These are phyloP conservation scores for Dicentrarchus labrax DNA, from an alignment of 2,113 vertebrate species.

Conservation along the genomic window DNA sequence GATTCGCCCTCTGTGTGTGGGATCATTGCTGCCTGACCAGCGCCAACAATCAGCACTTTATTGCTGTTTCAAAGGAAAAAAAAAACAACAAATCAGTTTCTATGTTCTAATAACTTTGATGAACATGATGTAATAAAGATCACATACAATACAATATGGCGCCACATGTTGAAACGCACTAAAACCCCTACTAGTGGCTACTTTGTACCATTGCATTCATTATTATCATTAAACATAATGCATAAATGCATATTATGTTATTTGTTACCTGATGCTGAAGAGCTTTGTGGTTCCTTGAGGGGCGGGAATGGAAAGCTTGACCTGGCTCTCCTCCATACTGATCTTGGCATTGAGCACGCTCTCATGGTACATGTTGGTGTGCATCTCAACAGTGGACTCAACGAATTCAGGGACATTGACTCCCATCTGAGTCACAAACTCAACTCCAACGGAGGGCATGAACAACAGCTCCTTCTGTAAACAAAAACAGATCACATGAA, in stretches of 20 bases:
- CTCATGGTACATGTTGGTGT: constrained; percentile 91
- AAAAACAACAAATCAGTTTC: constrained; percentile 3
- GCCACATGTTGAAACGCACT: neutral
- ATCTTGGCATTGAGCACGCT: constrained; percentile 83
- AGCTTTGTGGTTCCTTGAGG: constrained; percentile 85
- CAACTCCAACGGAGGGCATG: constrained; percentile 88
- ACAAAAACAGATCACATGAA: constrained; percentile 25
- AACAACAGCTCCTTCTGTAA: constrained; percentile 85
- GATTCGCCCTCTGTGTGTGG: constrained; percentile 59
- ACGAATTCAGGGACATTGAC: constrained; percentile 88
- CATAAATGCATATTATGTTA: neutral
- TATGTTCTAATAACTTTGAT: neutral
- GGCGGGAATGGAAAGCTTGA: constrained; percentile 89
- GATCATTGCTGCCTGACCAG: constrained; percentile 79
- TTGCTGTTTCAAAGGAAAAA: constrained; percentile 82
- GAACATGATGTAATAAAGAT: neutral
- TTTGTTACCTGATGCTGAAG: constrained; percentile 87
- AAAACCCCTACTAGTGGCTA: neutral
- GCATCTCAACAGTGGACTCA: constrained; percentile 87
- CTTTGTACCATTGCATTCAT: neutral
- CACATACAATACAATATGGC: neutral
- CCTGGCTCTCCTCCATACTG: constrained; percentile 79
- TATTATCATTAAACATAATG: neutral
- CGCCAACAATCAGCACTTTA: constrained; percentile 83
- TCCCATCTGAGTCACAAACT: constrained; percentile 90